Evolutionary conservation across 2,888 invertebrate species (phyloP).

Genomic region (Ormyrus nitidulus): DNA sequence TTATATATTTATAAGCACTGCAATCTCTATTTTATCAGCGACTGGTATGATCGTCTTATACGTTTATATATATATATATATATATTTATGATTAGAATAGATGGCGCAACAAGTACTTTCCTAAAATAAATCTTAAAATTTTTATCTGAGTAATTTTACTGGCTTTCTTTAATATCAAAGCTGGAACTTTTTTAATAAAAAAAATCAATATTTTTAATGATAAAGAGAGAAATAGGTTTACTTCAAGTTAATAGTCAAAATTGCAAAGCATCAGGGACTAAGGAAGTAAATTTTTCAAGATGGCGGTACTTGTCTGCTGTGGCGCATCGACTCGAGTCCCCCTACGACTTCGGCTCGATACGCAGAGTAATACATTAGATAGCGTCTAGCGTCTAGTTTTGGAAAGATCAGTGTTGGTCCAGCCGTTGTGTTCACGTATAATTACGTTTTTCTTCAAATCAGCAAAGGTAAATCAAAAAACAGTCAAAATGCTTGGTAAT

Average conservation of each 20-base stretch:
- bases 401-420: too few species aligned
- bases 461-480: conserved; percentile 18
- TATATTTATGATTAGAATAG: background rate
- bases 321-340: background rate
- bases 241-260: background rate
- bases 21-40: too few species aligned
- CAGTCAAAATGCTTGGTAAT: conserved; percentile 55
- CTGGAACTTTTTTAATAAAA: background rate
- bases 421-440: background rate
- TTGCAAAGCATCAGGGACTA: background rate
- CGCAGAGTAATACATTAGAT: too few species aligned
- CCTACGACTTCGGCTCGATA: too few species aligned
- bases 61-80: too few species aligned
- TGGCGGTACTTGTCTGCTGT: conserved; percentile 47
- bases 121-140: background rate
- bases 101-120: conserved; percentile 20
- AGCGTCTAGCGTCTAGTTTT: too few species aligned
- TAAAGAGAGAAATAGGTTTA: too few species aligned
- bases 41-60: too few species aligned
- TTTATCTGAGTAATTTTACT: background rate
- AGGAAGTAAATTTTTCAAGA: conserved; percentile 6
- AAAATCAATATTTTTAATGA: background rate
- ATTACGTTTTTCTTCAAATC: conserved; percentile 2
- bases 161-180: background rate
- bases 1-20: too few species aligned